These are phyloP conservation scores for Ctena decussata DNA, from an alignment of 2,888 invertebrate species.

Conservation along the genomic window DNA sequence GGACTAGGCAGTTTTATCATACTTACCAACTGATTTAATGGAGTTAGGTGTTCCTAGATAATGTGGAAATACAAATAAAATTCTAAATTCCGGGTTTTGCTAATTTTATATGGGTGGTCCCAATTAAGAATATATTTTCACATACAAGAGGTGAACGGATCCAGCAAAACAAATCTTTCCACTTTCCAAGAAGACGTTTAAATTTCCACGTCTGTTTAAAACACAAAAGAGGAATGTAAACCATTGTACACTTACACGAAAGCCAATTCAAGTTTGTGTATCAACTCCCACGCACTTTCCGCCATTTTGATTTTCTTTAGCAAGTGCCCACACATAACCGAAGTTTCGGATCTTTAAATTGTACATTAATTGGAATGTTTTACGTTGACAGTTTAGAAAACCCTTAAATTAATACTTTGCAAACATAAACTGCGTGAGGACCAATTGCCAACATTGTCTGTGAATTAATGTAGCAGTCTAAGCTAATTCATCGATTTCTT, in stretches of 20 bases:
- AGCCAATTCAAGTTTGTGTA: constrained; percentile 30
- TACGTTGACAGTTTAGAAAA: neutral
- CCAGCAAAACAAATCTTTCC: neutral
- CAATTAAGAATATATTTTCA: neutral
- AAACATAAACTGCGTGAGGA: neutral
- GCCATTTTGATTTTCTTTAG: constrained; percentile 55
- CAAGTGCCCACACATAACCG: constrained; percentile 49
- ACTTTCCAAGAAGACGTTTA: too few relatives aligned
- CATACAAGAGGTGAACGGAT: neutral
- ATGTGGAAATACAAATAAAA: too few relatives aligned
- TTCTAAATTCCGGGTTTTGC: too few relatives aligned
- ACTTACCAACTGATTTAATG: too few relatives aligned
- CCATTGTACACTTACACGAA: neutral
- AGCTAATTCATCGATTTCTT: constrained; percentile 44
- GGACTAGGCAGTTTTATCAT: too few relatives aligned
- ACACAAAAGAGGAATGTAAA: neutral
- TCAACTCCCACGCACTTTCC: constrained; percentile 55
- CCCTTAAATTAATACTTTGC: neutral
- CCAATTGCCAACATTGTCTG: neutral
- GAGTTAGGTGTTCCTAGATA: too few relatives aligned
- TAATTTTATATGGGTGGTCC: constrained; percentile 17
- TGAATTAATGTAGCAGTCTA: neutral
- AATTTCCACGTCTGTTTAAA: neutral
- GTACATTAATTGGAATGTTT: too few relatives aligned
- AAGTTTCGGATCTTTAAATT: constrained; percentile 4